A percentile compares a stretch with the other conserved stretches of the same genome.
These are phyloP conservation scores for Heteronetta atricapilla DNA, from an alignment of 2,113 vertebrate species.

Conservation along the genomic window DNA sequence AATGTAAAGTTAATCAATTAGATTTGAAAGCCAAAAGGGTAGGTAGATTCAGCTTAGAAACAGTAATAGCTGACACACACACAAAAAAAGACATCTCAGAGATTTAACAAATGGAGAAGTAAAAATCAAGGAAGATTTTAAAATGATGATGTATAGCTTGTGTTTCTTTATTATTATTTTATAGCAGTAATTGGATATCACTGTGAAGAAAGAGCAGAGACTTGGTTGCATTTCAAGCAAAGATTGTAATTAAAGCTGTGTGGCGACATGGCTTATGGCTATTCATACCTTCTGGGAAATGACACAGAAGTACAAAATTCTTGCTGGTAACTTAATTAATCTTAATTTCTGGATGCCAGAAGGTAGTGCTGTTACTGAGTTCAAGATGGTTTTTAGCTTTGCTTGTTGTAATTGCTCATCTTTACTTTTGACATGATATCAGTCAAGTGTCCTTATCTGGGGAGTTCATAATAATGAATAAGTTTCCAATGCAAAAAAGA, in stretches of 20 bases:
- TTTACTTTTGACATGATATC: not conserved
- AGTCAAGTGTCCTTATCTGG: not conserved
- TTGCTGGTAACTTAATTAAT: constrained; percentile 12
- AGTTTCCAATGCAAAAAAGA: not conserved
- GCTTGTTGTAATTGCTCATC: not conserved
- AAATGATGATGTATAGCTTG: not conserved
- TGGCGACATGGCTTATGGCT: not conserved
- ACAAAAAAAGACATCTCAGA: not conserved
- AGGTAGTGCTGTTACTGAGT: not conserved
- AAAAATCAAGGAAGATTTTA: not conserved
- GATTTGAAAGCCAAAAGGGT: not conserved
- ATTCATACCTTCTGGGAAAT: not conserved
- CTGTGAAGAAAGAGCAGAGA: not conserved
- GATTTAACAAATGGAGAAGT: not conserved
- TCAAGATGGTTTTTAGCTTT: not conserved
- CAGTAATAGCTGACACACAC: not conserved
- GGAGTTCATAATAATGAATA: not conserved
- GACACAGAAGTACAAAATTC: not conserved
- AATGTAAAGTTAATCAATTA: not conserved
- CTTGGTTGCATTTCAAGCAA: not conserved
- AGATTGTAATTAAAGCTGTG: not conserved
- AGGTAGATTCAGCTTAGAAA: not conserved
- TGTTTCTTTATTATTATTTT: not conserved
- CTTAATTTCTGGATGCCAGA: not conserved
- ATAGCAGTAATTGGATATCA: not conserved